Conservation (phyloP, 2,888 invertebrate species). For the Heliconius erato region DNA sequence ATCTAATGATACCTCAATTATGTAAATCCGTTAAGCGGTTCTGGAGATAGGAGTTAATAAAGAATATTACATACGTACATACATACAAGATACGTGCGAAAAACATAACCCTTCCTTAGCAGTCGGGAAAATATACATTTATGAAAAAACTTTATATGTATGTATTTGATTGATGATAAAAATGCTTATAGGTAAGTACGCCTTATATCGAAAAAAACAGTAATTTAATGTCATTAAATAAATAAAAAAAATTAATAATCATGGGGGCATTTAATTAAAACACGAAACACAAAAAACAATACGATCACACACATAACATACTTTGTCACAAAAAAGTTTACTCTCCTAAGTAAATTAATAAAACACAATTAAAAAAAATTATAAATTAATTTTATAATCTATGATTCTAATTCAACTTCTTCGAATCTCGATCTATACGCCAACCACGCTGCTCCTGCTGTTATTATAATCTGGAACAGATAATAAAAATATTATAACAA, state of each 20-base stretch:
- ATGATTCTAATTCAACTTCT: slow-evolving; percentile 75
- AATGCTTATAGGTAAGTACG: neutral
- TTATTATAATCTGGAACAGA: slow-evolving; percentile 64
- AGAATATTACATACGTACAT: too few species aligned
- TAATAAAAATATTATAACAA: slow-evolving; percentile 3
- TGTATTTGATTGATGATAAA: neutral
- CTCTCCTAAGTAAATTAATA: too few species aligned
- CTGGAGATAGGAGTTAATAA: too few species aligned
- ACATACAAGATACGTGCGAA: too few species aligned
- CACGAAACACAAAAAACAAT: neutral
- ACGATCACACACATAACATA: neutral
- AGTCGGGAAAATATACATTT: too few species aligned
- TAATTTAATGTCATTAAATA: slow-evolving; percentile 74
- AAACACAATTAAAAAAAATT: too few species aligned
- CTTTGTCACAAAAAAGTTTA: neutral
- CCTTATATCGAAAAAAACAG: neutral
- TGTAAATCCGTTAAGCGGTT: too few species aligned
- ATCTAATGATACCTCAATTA: too few species aligned
- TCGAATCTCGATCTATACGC: slow-evolving; percentile 76
- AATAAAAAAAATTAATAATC: neutral
- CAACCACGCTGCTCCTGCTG: slow-evolving; percentile 66
- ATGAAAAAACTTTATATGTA: too few species aligned
- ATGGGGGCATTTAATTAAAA: neutral
- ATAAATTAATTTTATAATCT: slow-evolving; percentile 44
- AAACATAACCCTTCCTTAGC: too few species aligned